Evolutionary conservation across 1,140 invertebrate genomes (phyloP).

Genomic region (Bombus impatiens): DNA sequence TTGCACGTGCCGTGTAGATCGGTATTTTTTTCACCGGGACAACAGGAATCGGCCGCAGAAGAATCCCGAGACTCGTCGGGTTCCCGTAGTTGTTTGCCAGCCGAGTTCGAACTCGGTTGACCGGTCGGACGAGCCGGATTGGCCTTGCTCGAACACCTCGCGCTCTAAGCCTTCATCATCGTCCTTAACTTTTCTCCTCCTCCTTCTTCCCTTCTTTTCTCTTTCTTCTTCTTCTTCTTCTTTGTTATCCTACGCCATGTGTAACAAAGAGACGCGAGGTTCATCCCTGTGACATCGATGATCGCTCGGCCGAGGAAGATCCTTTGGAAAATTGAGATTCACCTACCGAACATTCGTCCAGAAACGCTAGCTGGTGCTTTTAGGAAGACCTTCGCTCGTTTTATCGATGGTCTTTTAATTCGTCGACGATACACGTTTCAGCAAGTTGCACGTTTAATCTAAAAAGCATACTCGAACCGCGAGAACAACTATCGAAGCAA

Average conservation of each 20-base stretch:
- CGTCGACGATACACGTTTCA: no score
- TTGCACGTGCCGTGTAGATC: conserved; percentile 12
- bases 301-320: not conserved
- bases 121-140: conserved; percentile 70
- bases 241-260: conserved; percentile 37
- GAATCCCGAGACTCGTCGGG: conserved; percentile 39
- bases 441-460: no score
- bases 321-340: no score
- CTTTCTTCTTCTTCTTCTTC: conserved; percentile 42
- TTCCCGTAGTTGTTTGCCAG: conserved; percentile 54
- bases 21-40: conserved; percentile 13
- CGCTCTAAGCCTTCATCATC: conserved; percentile 68
- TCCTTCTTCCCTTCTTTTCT: conserved; percentile 40
- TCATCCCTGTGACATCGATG: not conserved
- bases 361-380: no score
- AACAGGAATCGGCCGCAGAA: conserved; percentile 25
- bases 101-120: conserved; percentile 68
- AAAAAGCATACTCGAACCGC: no score
- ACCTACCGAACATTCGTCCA: no score
- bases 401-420: no score
- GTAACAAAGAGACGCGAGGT: conserved; percentile 2
- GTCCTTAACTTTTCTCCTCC: conserved; percentile 58
- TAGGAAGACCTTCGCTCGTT: no score
- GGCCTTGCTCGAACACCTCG: conserved; percentile 67
- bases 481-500: no score